Percentiles rank a stretch among this genome's conserved stretches.
Evolutionary conservation across 2,797 vertebrate species (phyloP).

Genomic region (Sebastes oblongus): DNA sequence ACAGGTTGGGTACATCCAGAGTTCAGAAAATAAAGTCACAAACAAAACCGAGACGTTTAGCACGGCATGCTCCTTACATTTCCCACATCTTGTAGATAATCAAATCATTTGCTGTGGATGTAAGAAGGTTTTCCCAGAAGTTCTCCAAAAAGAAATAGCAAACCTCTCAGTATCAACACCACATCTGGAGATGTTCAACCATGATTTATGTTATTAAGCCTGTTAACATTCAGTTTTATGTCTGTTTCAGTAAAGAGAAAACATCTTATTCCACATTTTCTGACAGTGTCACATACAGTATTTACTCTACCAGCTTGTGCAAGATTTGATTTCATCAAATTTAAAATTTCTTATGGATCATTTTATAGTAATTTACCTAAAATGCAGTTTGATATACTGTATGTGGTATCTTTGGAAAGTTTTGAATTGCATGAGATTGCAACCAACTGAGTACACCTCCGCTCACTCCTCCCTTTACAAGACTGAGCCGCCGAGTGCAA

Average conservation of each 20-base stretch:
- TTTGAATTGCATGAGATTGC: neutral
- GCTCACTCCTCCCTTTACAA: too few species aligned
- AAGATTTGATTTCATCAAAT: neutral
- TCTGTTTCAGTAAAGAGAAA: neutral
- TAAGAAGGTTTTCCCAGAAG: neutral
- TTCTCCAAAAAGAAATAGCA: neutral
- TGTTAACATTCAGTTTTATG: neutral
- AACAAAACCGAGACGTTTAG: conserved; percentile 6
- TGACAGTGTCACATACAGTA: neutral
- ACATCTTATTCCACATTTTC: neutral
- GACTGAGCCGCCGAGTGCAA: too few species aligned
- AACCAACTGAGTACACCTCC: too few species aligned
- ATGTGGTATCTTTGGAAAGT: neutral
- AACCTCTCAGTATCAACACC: neutral
- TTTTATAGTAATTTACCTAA: neutral
- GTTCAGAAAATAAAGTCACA: conserved; percentile 35
- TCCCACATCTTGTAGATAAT: neutral
- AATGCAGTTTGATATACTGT: neutral
- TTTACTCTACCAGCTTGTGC: neutral
- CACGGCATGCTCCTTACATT: neutral
- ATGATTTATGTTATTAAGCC: neutral
- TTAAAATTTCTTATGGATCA: neutral
- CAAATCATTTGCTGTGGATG: neutral
- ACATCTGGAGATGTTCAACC: neutral
- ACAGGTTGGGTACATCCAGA: conserved; percentile 32